These are phyloP conservation scores for Capreolus pygargus DNA, from an alignment of 2,113 vertebrate species.

Conservation along the genomic window DNA sequence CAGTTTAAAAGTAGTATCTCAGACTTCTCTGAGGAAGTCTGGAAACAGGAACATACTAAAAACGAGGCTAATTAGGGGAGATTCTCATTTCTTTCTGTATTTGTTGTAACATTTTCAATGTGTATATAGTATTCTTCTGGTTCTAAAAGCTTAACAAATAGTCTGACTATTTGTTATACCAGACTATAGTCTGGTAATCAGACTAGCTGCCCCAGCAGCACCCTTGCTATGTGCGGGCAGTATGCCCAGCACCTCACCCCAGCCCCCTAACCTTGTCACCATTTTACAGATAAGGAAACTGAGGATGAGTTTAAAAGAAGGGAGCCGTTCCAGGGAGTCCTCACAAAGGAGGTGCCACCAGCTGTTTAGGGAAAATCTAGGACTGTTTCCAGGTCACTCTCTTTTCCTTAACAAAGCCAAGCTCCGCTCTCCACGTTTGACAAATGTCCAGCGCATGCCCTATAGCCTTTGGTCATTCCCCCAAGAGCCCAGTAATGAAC, in stretches of 20 bases:
- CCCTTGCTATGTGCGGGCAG: not conserved
- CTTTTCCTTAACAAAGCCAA: not conserved
- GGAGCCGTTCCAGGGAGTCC: not conserved
- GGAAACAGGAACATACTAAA: not conserved
- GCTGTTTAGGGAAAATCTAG: not conserved
- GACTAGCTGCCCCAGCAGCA: not conserved
- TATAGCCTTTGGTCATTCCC: not conserved
- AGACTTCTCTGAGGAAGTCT: not conserved
- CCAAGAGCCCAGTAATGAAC: not conserved
- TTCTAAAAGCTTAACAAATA: not conserved
- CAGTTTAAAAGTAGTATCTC: not conserved
- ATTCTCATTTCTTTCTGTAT: not conserved
- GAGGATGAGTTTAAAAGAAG: not conserved
- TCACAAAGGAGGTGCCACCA: not conserved
- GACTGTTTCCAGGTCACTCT: not conserved
- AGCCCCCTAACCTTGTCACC: not conserved
- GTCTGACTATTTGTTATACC: too few species aligned
- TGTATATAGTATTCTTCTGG: not conserved
- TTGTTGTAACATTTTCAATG: not conserved
- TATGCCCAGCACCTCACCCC: not conserved
- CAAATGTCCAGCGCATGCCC: rapidly evolving
- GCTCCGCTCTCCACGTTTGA: not conserved
- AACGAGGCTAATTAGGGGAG: not conserved
- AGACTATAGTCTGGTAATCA: too few species aligned
- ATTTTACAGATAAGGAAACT: not conserved